A percentile compares a stretch with the other conserved stretches of the same genome.
These are phyloP conservation scores for Philopedon plagiatum DNA, from an alignment of 2,888 invertebrate species.

Conservation along the genomic window DNA sequence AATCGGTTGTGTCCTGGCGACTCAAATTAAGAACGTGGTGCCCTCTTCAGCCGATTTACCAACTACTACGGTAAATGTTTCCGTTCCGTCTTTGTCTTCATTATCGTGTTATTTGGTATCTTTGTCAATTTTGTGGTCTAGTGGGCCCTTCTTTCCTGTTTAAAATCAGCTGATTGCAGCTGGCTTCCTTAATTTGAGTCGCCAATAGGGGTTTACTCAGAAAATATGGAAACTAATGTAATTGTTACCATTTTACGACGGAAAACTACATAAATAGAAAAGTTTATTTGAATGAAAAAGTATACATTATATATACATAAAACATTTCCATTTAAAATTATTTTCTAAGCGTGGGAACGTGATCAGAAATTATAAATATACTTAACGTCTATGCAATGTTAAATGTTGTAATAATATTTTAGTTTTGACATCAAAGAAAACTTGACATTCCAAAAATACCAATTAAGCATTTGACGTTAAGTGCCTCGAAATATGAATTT, in stretches of 20 bases:
- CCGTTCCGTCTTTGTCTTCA: too few species aligned
- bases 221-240: neutral
- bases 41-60: too few species aligned
- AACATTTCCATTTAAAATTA: too few species aligned
- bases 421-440: slow-evolving; percentile 7
- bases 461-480: neutral
- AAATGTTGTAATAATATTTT: neutral
- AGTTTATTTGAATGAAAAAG: neutral
- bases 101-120: too few species aligned
- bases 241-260: neutral
- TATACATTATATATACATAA: neutral
- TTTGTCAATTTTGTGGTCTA: too few species aligned
- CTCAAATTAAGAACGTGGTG: too few species aligned
- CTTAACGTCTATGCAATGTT: neutral
- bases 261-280: slow-evolving; percentile 23
- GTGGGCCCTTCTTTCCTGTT: too few species aligned
- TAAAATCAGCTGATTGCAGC: too few species aligned
- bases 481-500: neutral
- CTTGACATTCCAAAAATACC: neutral
- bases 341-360: neutral
- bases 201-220: too few species aligned
- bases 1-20: too few species aligned
- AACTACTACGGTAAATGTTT: too few species aligned
- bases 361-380: neutral
- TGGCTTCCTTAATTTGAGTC: too few species aligned